Base-by-base conservation (phyloP, 1,140 invertebrate species). In the Drosophila ohnishii region DNA sequence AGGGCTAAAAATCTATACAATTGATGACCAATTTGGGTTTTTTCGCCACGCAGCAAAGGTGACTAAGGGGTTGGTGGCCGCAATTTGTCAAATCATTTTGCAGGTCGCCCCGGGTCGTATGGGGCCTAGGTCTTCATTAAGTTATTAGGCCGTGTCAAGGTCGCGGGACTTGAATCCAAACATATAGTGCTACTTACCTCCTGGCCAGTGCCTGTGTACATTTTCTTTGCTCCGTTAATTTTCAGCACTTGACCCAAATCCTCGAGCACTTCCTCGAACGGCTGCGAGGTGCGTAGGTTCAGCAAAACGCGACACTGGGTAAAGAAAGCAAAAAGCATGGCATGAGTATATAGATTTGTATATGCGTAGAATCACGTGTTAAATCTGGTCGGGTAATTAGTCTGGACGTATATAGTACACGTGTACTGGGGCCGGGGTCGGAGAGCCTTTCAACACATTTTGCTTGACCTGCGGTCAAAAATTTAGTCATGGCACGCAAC, bases 191-290 rank as follows among this genome's bases (percentile, higher is more conserved):
- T 35, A 65, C 75, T 92, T 93, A 97, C 97, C 94, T 97, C 96
- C 94, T 97, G 96, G 60, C 97, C 97, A 9, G 95, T 95, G 30
- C 97, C 95, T 50, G 97, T 98, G 92, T 96, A 97, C 95, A 98
- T 97, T 92, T 95, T 94, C 91, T 96, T 96, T 61, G 96, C 96
- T 66, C 96, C 96, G 81, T 95, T 96, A 95, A 97, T 96, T 93
- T 97, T 97, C 42, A 98, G 93, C 45, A 98, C 97, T 93, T 98
- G 96, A 67, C 97, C 97, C 79, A 98, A 93, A 93, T 98, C 97
- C 90, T 96, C 95, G 58, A 99, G 92, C n/a, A 99, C 96, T 90
- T 98, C 97, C 92, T 99, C 97, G 90, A 98, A 99, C 3, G 96
- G 97, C 90, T 98, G 97, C 10, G 96, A 96, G 1, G 97, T 98